Percentiles rank a stretch among this genome's conserved stretches.
phyloP scores from a whole-genome alignment of 2,797 vertebrate genomes.

The Falco biarmicus region DNA sequence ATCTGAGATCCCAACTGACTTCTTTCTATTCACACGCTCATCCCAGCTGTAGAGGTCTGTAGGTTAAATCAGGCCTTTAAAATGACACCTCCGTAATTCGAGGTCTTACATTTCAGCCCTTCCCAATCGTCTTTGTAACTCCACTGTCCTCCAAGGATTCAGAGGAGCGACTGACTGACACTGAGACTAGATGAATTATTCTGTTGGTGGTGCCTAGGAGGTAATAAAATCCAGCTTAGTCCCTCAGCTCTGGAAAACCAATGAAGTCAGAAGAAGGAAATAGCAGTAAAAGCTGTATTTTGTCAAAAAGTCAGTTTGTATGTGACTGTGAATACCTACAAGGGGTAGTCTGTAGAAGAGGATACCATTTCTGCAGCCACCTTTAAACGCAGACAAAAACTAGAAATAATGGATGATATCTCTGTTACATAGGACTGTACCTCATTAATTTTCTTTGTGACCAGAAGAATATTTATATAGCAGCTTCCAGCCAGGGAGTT shows the following conservation, averaged over 20 bases:
- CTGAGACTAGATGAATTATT: conserved; percentile 45
- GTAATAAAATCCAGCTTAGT: conserved; percentile 44
- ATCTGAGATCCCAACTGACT: background rate
- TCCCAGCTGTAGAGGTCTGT: background rate
- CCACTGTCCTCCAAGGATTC: conserved; percentile 41
- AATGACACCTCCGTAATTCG: conserved; percentile 4
- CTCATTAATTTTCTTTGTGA: conserved; percentile 12
- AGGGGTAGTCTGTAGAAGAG: background rate
- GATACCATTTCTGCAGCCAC: background rate
- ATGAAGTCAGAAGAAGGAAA: background rate
- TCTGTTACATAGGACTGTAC: background rate
- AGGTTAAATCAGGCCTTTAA: conserved; percentile 31
- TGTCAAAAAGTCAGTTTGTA: background rate
- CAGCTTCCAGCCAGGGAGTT: background rate
- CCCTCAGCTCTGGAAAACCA: conserved; percentile 20
- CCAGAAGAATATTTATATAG: conserved; percentile 23
- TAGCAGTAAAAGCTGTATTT: conserved; percentile 23
- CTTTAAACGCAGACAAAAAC: background rate
- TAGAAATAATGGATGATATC: background rate
- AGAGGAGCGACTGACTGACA: conserved; percentile 2
- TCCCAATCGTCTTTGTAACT: conserved; percentile 13
- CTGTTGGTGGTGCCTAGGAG: conserved; percentile 12
- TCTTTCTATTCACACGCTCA: background rate
- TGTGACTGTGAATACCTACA: conserved; percentile 45
- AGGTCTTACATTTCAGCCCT: background rate